Base-by-base conservation (phyloP, 2,888 invertebrate genomes). In the Aethes cnicana region DNA sequence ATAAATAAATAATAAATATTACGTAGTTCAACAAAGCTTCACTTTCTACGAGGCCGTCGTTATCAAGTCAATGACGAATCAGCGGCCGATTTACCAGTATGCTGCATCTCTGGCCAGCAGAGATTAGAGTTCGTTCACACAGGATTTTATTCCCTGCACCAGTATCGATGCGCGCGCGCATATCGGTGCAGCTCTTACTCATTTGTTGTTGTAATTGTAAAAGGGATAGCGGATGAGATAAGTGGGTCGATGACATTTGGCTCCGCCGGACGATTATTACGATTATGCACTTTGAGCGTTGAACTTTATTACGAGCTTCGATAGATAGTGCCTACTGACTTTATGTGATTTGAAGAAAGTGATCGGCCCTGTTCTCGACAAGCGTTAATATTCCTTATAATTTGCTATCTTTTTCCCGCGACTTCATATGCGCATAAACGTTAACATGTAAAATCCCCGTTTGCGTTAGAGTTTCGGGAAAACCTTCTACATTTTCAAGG, bases 191-290 rank as follows among this genome's bases (percentile, higher is more conserved):
- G 75, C 81, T 82, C 85, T 88, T 87, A 88, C 86, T 88, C 88
- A 88, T 87, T 87, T 86, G 89, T 89, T 88, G 88, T 88, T 86
- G 84, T 87, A 84, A 87, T 88, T 88, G 86, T 86, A 85, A 85
- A 86, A 88, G 88, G 88, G 89, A 88, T 88, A 86, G 84, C 88
- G 89, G 89, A 86, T 86, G 89, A 88, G 89, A 89, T 89, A 89
- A 87, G 68, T 85, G 78, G 89, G 86, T 83, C 89, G 86, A 85
- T 87, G 89, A 89, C 89, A 84, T 86, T 83, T 84, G 84, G 84
- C 88, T 84, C 83, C 85, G 81, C 74, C 76, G 63, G 53, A 59
- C 80, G 86, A 88, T 87, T 87, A 87, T 76, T 77, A 80, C 84
- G 88, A 88, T 89, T 88, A 89, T 89, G 88, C 86, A 88, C 88